Evolutionary conservation across 2,888 invertebrate species (phyloP).

Genomic region (Andrena bucephala): DNA sequence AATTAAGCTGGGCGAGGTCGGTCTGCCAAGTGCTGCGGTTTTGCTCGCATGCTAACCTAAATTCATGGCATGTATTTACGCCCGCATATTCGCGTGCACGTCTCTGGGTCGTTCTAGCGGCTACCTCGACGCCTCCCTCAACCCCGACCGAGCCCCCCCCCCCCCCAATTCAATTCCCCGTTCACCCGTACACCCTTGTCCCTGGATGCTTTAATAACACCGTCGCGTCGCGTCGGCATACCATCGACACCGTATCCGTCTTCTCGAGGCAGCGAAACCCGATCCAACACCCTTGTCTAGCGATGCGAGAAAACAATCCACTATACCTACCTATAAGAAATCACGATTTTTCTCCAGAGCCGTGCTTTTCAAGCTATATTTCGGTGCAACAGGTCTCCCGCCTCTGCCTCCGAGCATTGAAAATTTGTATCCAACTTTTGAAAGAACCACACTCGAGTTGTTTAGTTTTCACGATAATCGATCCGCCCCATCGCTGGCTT

Average conservation of each 20-base stretch:
- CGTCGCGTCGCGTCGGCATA: not conserved
- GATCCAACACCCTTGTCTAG: not conserved
- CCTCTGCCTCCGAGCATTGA: not conserved
- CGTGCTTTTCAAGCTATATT: slow-evolving; percentile 4
- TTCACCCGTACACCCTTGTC: not conserved
- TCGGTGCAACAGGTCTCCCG: slow-evolving; percentile 41
- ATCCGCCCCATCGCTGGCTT: not conserved
- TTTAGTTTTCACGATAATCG: slow-evolving; percentile 42
- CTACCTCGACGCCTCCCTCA: slow-evolving; percentile 1
- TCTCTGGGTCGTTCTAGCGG: slow-evolving; percentile 46
- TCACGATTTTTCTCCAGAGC: not conserved
- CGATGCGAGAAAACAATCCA: not conserved
- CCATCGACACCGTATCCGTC: slow-evolving; percentile 3
- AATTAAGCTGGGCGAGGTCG: slow-evolving; percentile 75
- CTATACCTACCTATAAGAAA: not conserved
- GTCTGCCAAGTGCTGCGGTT: slow-evolving; percentile 78
- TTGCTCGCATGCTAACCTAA: slow-evolving; percentile 80
- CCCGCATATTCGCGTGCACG: slow-evolving; percentile 69
- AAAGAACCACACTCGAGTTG: not conserved
- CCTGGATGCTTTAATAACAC: slow-evolving; percentile 18
- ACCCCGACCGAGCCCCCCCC: slow-evolving; percentile 41
- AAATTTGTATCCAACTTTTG: slow-evolving; percentile 17
- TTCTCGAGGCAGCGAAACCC: not conserved
- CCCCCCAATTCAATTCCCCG: slow-evolving; percentile 39
- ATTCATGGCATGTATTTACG: slow-evolving; percentile 81